These are phyloP conservation scores for Reinhardtius hippoglossoides DNA, from an alignment of 2,113 vertebrate species.

Conservation along the genomic window DNA sequence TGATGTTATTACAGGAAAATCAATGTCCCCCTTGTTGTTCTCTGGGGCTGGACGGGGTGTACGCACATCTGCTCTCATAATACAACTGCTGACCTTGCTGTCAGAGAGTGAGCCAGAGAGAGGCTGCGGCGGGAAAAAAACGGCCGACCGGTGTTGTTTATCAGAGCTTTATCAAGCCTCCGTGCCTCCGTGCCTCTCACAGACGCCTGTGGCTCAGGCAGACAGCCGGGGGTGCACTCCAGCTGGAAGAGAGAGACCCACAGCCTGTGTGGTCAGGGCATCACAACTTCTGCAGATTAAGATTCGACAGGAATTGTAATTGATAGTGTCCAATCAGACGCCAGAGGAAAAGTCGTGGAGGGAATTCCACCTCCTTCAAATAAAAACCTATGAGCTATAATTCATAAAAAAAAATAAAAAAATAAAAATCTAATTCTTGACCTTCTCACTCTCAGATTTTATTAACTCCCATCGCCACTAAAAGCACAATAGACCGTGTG, in stretches of 20 bases:
- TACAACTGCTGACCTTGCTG: constrained; percentile 83
- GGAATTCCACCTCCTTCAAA: not conserved
- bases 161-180: constrained; percentile 73
- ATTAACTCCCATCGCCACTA: constrained; percentile 49
- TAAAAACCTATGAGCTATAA: constrained; percentile 8
- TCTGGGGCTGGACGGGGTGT: constrained; percentile 69
- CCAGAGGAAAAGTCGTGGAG: not conserved
- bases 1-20: constrained; percentile 81
- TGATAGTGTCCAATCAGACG: not conserved
- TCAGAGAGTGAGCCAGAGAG: constrained; percentile 64
- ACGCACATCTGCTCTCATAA: constrained; percentile 81
- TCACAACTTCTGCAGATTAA: constrained; percentile 45
- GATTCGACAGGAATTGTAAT: constrained; percentile 11
- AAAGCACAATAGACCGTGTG: constrained; percentile 41
- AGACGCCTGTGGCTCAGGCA: constrained; percentile 59
- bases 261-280: constrained; percentile 32
- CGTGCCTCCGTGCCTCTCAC: constrained; percentile 54
- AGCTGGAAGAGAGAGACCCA: constrained; percentile 37
- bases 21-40: constrained; percentile 80
- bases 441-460: constrained; percentile 31
- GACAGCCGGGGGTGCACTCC: constrained; percentile 31
- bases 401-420: not conserved
- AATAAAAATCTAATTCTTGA: constrained; percentile 24
- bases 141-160: constrained; percentile 71
- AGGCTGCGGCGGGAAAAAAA: constrained; percentile 62